Base-by-base conservation (phyloP, 2,113 vertebrate genomes). In the Tragelaphus strepsiceros region DNA sequence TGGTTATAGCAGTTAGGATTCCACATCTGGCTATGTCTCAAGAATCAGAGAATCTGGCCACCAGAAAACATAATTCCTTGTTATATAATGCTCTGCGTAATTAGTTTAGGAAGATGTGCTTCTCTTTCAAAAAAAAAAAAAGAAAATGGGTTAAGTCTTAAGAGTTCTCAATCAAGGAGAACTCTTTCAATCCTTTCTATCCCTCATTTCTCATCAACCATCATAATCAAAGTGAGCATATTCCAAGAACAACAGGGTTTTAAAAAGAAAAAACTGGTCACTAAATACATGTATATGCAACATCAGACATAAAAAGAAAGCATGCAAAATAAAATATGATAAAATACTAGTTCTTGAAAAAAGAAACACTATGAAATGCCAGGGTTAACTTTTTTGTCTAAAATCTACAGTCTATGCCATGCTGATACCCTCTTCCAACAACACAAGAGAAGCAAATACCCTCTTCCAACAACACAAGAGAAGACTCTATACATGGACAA, bases 1-100 rank as follows among this genome's bases (percentile, higher is more conserved):
- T 91, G 59, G 95, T 95, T 97, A 89, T 89, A 92, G 22, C 67
- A 97, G 93, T 94, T 85, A 90, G 49, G 46, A 53, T 98, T 98
- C 83, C 35, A 91, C 43, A 83, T 95, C 30, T 96, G 58, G 28
- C 88, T 97, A 51, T 84, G 19, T 14, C 15, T 54, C 86, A 94
- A 43, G 22, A 86, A 17, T 96, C 46, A 94, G 59, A 94, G 49
- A 96, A 26, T 46, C 14, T 54, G 17, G 26, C 39, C 32, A 43
- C 67, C 30, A 88, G 15, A 74, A 95, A 84, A 84, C 2, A 46
- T 35, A 5, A 51, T 16, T 82, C 32, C 17, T 5, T n/a, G 30
- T 24, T 24, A 88, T 17, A 90, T 35, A 88, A 96, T 71, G 9
- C 22, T 84, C 5, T 49, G 51, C 62, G 7, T 30, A 93, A 51